A percentile compares a stretch with the other conserved stretches of the same genome.
These are phyloP conservation scores for Agrenia bidenticulata DNA, from an alignment of 2,888 invertebrate genomes.

Conservation along the genomic window DNA sequence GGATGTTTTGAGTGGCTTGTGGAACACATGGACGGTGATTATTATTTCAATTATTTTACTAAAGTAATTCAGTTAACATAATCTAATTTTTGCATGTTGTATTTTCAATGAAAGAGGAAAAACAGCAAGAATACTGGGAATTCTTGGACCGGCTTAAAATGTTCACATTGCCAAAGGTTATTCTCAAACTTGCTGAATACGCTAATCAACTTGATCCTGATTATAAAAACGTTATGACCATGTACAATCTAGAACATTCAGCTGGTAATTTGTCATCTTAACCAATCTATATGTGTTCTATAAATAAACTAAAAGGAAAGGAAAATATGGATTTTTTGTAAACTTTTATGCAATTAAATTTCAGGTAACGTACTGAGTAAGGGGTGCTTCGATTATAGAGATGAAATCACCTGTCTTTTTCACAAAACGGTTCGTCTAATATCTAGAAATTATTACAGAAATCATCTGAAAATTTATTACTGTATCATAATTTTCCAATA, in stretches of 20 bases:
- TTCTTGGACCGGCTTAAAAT: slow-evolving; percentile 39
- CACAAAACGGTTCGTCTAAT: slow-evolving; percentile 38
- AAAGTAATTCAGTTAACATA: too few relatives aligned
- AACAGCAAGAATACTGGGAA: slow-evolving; percentile 8
- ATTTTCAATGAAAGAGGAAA: too few relatives aligned
- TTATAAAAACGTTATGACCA: slow-evolving; percentile 30
- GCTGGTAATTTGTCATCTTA: too few relatives aligned
- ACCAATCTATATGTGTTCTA: too few relatives aligned
- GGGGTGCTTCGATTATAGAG: slow-evolving; percentile 42
- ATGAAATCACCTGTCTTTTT: slow-evolving; percentile 44
- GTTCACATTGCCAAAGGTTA: slow-evolving; percentile 35
- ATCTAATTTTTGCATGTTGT: too few relatives aligned
- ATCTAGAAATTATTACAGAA: too few relatives aligned
- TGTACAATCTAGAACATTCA: slow-evolving; percentile 27
- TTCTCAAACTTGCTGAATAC: slow-evolving; percentile 35
- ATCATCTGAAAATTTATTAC: too few relatives aligned
- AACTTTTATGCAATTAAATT: too few relatives aligned
- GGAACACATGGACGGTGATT: slow-evolving; percentile 41
- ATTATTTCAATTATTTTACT: too few relatives aligned
- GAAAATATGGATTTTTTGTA: too few relatives aligned
- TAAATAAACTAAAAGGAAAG: too few relatives aligned
- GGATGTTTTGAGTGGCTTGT: slow-evolving; percentile 44
- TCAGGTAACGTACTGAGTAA: slow-evolving; percentile 31
- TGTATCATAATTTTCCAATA: slow-evolving; percentile 6
- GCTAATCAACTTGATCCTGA: slow-evolving; percentile 37